Evolutionary conservation across 2,797 vertebrate species (phyloP).

Genomic region (Columba guinea): DNA sequence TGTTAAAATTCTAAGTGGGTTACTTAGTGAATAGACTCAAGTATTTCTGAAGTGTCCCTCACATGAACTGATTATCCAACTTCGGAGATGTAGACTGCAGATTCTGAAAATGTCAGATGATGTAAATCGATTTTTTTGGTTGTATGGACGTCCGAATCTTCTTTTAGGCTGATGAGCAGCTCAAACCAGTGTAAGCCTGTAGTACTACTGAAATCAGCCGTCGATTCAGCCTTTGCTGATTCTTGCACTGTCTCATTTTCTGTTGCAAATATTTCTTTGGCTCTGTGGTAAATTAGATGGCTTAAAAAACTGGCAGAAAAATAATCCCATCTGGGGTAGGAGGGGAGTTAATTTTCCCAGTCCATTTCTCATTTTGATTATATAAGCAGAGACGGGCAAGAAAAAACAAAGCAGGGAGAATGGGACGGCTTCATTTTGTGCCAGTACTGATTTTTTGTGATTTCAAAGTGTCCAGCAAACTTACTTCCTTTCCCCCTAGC

Average conservation of each 20-base stretch:
- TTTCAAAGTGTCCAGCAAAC: not conserved
- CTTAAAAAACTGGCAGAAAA: not conserved
- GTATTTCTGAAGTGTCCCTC: not conserved
- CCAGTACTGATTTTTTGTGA: not conserved
- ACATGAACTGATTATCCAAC: not conserved
- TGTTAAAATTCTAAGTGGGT: not conserved
- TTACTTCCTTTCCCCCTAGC: not conserved
- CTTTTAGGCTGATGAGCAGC: not conserved
- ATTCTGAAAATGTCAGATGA: not conserved
- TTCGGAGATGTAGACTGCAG: not conserved
- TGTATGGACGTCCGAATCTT: not conserved
- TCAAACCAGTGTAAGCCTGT: not conserved
- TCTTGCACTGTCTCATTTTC: not conserved
- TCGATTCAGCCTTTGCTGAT: not conserved
- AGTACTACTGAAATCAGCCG: not conserved
- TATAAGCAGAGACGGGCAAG: not conserved
- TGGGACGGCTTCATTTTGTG: not conserved
- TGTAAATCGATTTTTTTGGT: not conserved
- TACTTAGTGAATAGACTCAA: not conserved
- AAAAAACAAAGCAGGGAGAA: not conserved
- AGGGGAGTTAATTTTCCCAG: not conserved
- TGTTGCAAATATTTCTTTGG: not conserved
- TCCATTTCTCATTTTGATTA: not conserved
- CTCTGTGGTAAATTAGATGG: not conserved
- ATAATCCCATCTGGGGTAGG: not conserved